Percentiles rank a stretch among this genome's conserved stretches.
Conservation (phyloP, 2,888 invertebrate genomes). For the Amphipyra tragopoginis region DNA sequence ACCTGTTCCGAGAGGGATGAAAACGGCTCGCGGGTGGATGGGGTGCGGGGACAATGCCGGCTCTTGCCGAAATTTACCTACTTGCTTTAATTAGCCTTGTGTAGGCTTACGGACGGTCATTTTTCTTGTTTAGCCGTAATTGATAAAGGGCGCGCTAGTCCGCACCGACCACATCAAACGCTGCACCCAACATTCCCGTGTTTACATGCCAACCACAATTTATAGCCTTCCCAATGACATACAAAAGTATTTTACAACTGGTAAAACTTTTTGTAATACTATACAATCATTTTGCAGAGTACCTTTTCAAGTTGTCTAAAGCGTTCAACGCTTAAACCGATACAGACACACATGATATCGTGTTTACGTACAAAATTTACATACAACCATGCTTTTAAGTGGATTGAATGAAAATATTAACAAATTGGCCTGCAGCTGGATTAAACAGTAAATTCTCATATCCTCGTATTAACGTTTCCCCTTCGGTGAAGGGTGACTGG, state of each 20-base stretch:
- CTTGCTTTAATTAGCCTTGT: slow-evolving; percentile 87
- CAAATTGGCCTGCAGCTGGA: slow-evolving; percentile 88
- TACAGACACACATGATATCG: slow-evolving; percentile 55
- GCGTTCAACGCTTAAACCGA: slow-evolving; percentile 43
- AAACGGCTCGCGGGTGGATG: slow-evolving; percentile 52
- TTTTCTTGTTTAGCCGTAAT: slow-evolving; percentile 89
- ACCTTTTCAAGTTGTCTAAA: slow-evolving; percentile 57
- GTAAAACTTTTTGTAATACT: slow-evolving; percentile 4
- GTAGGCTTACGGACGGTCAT: slow-evolving; percentile 85
- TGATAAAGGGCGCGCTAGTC: slow-evolving; percentile 82
- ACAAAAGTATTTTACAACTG: slow-evolving; percentile 18
- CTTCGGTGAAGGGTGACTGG: slow-evolving; percentile 83
- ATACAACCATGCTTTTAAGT: slow-evolving; percentile 81
- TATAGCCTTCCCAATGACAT: slow-evolving; percentile 41
- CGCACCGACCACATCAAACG: slow-evolving; percentile 71
- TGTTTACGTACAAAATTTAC: slow-evolving; percentile 66
- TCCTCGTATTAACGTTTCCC: slow-evolving; percentile 88
- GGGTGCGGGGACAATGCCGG: slow-evolving; percentile 68
- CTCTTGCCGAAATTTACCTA: slow-evolving; percentile 83
- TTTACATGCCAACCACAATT: slow-evolving; percentile 54
- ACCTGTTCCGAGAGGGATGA: slow-evolving; percentile 77
- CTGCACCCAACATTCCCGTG: slow-evolving; percentile 62
- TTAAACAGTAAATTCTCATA: slow-evolving; percentile 90
- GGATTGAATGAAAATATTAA: slow-evolving; percentile 89
- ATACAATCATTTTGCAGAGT: slow-evolving; percentile 26